Conservation (phyloP, 2,888 invertebrate genomes). For the Pemphredon lugubris region DNA sequence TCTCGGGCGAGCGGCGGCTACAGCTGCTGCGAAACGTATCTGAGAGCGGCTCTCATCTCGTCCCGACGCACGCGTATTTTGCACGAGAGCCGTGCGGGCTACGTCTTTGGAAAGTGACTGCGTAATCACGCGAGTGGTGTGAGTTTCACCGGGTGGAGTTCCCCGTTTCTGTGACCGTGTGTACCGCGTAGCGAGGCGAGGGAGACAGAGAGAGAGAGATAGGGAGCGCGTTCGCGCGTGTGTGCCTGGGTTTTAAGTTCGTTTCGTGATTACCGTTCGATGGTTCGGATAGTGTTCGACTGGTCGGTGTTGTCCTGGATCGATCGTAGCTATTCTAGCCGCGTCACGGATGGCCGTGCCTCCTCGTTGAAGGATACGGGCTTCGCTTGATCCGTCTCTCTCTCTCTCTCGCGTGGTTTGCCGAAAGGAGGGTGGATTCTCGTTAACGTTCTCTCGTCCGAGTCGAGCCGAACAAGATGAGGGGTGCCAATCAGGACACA, state of each 20-base stretch:
- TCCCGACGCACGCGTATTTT: conserved; percentile 61
- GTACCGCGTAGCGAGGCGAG: too few relatives aligned
- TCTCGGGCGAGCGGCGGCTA: conserved; percentile 71
- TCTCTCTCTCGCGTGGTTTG: not conserved
- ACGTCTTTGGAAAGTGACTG: conserved; percentile 65
- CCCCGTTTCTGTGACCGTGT: conserved; percentile 37
- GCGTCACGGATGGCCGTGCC: not conserved
- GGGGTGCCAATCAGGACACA: conserved; percentile 83
- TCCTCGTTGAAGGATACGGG: not conserved
- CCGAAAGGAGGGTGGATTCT: not conserved
- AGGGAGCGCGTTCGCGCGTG: conserved; percentile 14
- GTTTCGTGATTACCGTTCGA: not conserved
- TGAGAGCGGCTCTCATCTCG: conserved; percentile 54
- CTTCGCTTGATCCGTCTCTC: not conserved
- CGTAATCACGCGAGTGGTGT: conserved; percentile 63
- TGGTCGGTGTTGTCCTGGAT: conserved; percentile 16
- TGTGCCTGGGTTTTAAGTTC: not conserved
- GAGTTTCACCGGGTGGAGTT: conserved; percentile 56
- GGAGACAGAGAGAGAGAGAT: too few relatives aligned
- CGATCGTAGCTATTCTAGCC: not conserved
- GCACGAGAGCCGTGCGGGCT: conserved; percentile 51
- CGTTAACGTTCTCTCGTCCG: too few relatives aligned
- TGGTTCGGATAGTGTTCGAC: conserved; percentile 21
- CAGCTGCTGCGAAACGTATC: conserved; percentile 75
- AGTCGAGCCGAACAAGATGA: too few relatives aligned